A percentile compares a stretch with the other conserved stretches of the same genome.
Conservation (phyloP, 2,797 vertebrate genomes). For the Alcedo atthis region DNA sequence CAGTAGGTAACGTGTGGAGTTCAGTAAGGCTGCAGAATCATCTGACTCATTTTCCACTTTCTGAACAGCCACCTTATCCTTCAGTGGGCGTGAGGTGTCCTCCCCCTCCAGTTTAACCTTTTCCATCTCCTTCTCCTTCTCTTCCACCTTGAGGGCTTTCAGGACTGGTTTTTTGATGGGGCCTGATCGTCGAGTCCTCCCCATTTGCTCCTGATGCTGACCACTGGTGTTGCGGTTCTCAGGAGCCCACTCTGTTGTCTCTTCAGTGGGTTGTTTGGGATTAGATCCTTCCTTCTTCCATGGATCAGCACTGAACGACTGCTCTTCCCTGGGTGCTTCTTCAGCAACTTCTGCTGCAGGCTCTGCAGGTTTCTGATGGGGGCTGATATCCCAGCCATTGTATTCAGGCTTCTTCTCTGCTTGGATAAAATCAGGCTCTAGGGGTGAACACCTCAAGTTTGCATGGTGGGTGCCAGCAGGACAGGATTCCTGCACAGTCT, state of each 20-base stretch:
- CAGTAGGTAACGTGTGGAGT: constrained; percentile 16
- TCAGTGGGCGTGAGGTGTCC: constrained; percentile 73
- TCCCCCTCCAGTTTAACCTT: constrained; percentile 88
- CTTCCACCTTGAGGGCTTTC: constrained; percentile 97
- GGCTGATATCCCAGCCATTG: constrained; percentile 79
- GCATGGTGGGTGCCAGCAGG: constrained; percentile 70
- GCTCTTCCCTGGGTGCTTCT: constrained; percentile 80
- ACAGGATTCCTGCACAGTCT: constrained; percentile 76
- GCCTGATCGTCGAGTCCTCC: constrained; percentile 89
- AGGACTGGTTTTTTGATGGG: constrained; percentile 98
- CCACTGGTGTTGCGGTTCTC: constrained; percentile 73
- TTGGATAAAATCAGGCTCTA: constrained; percentile 82
- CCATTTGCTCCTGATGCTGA: constrained; percentile 85
- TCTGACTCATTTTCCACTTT: constrained; percentile 38
- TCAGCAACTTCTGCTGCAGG: constrained; percentile 60
- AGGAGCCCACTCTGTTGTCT: constrained; percentile 83
- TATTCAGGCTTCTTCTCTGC: constrained; percentile 81
- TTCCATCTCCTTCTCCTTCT: constrained; percentile 95
- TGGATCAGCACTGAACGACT: constrained; percentile 72
- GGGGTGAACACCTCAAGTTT: constrained; percentile 76
- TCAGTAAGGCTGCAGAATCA: constrained; percentile 62
- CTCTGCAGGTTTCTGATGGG: constrained; percentile 79
- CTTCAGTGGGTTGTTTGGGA: constrained; percentile 78
- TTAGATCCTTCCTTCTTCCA: constrained; percentile 87
- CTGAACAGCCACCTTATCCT: constrained; percentile 77